phyloP scores from a whole-genome alignment of 2,113 vertebrate genomes.

The Salvelinus alpinus region DNA sequence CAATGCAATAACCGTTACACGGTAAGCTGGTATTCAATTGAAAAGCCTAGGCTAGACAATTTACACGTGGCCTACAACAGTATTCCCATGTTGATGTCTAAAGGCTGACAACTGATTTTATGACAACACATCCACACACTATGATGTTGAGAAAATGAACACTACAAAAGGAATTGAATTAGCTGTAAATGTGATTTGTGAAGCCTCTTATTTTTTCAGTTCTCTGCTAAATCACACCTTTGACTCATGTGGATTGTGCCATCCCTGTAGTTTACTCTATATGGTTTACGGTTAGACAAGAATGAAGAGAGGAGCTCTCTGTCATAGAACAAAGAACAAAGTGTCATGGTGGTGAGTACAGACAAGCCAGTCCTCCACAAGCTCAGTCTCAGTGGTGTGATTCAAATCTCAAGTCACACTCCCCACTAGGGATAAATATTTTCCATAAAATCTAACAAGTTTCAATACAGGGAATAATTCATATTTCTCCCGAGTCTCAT shows the following conservation, averaged over 20 bases:
- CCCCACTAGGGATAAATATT: too few species aligned
- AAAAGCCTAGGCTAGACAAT: background rate
- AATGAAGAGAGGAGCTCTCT: background rate
- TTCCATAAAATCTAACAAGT: too few species aligned
- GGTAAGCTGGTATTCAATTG: constrained; percentile 1
- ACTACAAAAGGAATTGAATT: too few species aligned
- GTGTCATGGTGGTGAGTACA: constrained; percentile 36
- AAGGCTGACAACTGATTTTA: background rate
- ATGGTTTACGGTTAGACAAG: background rate
- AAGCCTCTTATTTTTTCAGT: background rate
- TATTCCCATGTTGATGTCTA: background rate
- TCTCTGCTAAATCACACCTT: background rate
- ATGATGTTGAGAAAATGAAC: too few species aligned
- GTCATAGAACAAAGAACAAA: background rate
- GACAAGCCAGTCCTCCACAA: constrained; percentile 22
- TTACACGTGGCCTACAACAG: background rate
- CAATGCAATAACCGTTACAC: constrained; percentile 12
- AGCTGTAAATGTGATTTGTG: too few species aligned
- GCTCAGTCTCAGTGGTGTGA: background rate
- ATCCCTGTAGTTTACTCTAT: background rate
- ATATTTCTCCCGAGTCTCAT: too few species aligned
- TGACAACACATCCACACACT: too few species aligned
- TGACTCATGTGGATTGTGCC: background rate
- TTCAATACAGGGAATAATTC: too few species aligned
- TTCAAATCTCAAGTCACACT: background rate